Evolutionary conservation across 1,140 invertebrate genomes (phyloP).

Genomic region (Diorhabda sublineata): DNA sequence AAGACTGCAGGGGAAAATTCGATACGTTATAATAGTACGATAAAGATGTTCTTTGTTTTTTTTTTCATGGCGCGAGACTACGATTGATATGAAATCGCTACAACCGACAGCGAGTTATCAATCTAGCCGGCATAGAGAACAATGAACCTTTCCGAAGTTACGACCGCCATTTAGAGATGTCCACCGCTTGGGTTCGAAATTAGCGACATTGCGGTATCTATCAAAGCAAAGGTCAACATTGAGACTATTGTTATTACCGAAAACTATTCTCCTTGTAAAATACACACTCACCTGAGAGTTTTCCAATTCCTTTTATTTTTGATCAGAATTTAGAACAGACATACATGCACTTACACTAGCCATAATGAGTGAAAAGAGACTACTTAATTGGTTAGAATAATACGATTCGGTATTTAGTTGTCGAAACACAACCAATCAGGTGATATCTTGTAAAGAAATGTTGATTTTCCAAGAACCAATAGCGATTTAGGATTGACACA

Average conservation of each 20-base stretch:
- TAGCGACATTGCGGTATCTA: conserved; percentile 34
- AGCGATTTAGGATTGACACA: conserved; percentile 48
- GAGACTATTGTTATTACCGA: conserved; percentile 27
- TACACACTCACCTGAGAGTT: conserved; percentile 10
- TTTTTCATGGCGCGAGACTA: conserved; percentile 14
- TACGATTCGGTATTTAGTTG: conserved; percentile 44
- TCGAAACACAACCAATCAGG: conserved; percentile 59
- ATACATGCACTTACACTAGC: conserved; percentile 23
- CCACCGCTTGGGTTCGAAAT: conserved; percentile 38
- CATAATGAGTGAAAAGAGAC: conserved; percentile 39
- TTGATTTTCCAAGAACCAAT: conserved; percentile 57
- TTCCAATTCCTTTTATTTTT: neutral
- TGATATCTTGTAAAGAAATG: conserved; percentile 57
- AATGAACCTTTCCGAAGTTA: conserved; percentile 41
- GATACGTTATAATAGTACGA: neutral
- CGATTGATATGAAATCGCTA: conserved; percentile 27
- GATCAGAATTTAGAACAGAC: conserved; percentile 11
- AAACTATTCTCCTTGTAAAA: conserved; percentile 4
- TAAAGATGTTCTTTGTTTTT: conserved; percentile 3
- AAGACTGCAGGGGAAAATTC: conserved; percentile 8
- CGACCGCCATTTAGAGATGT: conserved; percentile 44
- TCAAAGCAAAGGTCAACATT: conserved; percentile 35
- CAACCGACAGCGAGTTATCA: conserved; percentile 37
- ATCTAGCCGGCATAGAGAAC: conserved; percentile 42
- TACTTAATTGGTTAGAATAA: conserved; percentile 52